phyloP scores from a whole-genome alignment of 2,888 invertebrate species.

The Tineola bisselliella region DNA sequence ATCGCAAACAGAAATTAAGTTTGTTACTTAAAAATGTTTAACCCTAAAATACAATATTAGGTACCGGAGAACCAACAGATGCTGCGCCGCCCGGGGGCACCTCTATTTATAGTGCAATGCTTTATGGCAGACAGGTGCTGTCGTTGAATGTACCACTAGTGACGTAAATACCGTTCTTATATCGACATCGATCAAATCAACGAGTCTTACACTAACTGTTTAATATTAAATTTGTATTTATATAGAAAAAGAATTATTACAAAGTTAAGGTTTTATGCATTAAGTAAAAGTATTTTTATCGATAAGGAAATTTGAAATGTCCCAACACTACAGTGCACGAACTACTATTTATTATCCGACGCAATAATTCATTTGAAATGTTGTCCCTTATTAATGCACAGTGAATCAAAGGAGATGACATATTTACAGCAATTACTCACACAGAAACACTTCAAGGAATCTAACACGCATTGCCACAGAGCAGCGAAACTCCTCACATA shows the following conservation, averaged over 20 bases:
- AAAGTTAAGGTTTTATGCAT: too few relatives aligned
- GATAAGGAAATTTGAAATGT: not conserved
- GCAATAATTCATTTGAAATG: constrained; percentile 30
- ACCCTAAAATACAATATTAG: not conserved
- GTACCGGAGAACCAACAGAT: constrained; percentile 9
- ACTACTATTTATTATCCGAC: constrained; percentile 28
- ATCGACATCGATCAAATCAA: not conserved
- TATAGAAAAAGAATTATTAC: too few relatives aligned
- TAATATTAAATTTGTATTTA: too few relatives aligned
- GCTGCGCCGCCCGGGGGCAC: not conserved
- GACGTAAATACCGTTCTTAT: not conserved
- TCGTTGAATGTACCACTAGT: constrained; percentile 8
- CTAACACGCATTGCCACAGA: not conserved
- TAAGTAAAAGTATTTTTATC: too few relatives aligned
- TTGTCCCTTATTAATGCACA: constrained; percentile 36
- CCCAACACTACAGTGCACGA: constrained; percentile 14
- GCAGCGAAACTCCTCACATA: not conserved
- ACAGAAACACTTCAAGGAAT: not conserved
- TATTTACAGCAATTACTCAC: constrained; percentile 44
- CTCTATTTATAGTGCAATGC: constrained; percentile 30
- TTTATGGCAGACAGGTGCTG: constrained; percentile 42
- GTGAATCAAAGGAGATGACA: constrained; percentile 47
- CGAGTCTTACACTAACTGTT: too few relatives aligned
- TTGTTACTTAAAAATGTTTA: not conserved
- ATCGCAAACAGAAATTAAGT: too few relatives aligned